Conservation (phyloP, 2,113 vertebrate genomes). For the Ovibos moschatus region DNA sequence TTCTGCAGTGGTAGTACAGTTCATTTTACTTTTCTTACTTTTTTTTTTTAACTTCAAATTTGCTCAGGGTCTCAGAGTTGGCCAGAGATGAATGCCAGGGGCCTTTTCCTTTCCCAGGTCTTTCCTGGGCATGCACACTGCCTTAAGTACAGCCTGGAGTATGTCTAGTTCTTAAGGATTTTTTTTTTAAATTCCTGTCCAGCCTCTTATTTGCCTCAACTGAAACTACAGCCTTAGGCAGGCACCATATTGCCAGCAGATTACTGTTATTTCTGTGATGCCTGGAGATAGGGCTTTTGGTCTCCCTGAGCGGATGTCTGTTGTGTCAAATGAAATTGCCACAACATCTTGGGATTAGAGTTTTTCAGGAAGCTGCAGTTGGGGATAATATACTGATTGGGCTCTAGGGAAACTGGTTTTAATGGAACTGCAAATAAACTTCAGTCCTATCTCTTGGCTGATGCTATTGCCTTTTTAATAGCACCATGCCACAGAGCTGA, state of each 20-base stretch:
- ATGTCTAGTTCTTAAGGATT: not conserved
- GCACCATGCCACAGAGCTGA: not conserved
- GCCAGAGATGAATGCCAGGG: not conserved
- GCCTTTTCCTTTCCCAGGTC: not conserved
- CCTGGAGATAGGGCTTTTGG: not conserved
- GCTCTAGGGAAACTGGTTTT: not conserved
- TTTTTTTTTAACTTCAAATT: not conserved
- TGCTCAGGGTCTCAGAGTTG: not conserved
- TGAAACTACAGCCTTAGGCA: not conserved
- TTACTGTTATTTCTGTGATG: not conserved
- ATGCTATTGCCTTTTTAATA: not conserved
- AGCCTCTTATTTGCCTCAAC: not conserved
- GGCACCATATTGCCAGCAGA: not conserved
- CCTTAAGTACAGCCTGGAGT: not conserved
- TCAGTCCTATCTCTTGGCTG: not conserved
- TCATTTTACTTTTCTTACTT: not conserved
- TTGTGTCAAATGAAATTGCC: not conserved
- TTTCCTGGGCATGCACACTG: not conserved
- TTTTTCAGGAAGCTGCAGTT: not conserved
- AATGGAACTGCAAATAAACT: not conserved
- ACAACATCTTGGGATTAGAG: not conserved
- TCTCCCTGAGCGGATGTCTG: not conserved
- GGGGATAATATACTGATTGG: not conserved
- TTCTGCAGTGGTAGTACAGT: not conserved
- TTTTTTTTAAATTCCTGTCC: not conserved